Evolutionary conservation across 2,797 vertebrate genomes (phyloP).

Genomic region (Hypotaenidia okinawae): DNA sequence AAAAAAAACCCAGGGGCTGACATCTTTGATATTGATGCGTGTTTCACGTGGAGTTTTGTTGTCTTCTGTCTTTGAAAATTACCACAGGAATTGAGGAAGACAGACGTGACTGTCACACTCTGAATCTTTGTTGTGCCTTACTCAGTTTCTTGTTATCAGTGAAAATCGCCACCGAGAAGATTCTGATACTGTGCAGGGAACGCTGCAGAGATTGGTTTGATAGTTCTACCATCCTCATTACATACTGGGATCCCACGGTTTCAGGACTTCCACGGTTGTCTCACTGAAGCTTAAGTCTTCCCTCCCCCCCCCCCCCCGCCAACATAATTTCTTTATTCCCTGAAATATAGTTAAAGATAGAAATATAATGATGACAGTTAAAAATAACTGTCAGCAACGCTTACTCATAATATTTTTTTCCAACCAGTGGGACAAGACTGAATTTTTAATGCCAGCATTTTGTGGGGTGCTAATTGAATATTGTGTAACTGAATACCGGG

Average conservation of each 20-base stretch:
- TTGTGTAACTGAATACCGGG: neutral
- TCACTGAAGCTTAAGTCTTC: neutral
- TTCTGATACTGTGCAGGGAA: neutral
- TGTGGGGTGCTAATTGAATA: neutral
- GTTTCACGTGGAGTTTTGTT: neutral
- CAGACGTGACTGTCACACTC: neutral
- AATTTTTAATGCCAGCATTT: neutral
- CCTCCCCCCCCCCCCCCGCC: neutral
- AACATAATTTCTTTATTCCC: neutral
- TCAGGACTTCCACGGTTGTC: neutral
- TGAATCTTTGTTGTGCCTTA: neutral
- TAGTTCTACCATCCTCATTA: neutral
- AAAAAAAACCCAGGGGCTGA: neutral
- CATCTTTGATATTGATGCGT: accelerated
- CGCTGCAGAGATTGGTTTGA: neutral
- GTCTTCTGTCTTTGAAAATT: neutral
- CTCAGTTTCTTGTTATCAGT: neutral
- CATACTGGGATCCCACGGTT: neutral
- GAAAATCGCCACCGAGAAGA: neutral
- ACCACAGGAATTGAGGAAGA: neutral
- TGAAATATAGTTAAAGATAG: neutral
- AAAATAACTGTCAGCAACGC: neutral
- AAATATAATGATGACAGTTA: neutral
- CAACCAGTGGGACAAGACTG: neutral
- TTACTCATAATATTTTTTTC: neutral